Evolutionary conservation across 2,888 invertebrate genomes (phyloP).

Genomic region (Cantharis nigra): DNA sequence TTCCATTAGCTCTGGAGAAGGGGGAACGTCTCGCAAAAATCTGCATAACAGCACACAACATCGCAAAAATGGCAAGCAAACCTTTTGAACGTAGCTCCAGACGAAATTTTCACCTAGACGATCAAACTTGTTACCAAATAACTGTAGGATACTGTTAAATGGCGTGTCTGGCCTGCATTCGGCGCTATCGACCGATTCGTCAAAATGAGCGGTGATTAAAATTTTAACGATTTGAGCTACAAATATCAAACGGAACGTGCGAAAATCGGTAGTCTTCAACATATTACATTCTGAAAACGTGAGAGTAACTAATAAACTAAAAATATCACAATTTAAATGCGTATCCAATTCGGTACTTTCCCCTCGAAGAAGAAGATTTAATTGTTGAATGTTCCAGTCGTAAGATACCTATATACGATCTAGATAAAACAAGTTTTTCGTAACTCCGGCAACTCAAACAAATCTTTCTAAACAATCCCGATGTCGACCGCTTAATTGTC

Average conservation of each 20-base stretch:
- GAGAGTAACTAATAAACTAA: constrained; percentile 71
- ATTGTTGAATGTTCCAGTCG: too few species aligned
- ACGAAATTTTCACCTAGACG: constrained; percentile 47
- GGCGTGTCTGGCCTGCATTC: neutral
- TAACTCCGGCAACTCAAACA: constrained; percentile 63
- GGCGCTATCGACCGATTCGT: constrained; percentile 36
- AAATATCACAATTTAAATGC: constrained; percentile 84
- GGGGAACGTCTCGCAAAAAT: constrained; percentile 85
- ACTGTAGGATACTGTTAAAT: constrained; percentile 40
- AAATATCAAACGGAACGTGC: constrained; percentile 79
- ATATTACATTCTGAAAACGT: constrained; percentile 71
- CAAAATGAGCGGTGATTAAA: constrained; percentile 66
- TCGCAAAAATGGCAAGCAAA: constrained; percentile 80
- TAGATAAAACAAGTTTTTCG: constrained; percentile 46
- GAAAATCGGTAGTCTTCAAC: constrained; percentile 58
- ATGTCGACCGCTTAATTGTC: constrained; percentile 76
- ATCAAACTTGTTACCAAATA: constrained; percentile 53
- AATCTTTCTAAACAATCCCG: constrained; percentile 76
- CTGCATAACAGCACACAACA: constrained; percentile 90
- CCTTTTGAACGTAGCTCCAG: constrained; percentile 65
- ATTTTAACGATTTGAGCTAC: constrained; percentile 81
- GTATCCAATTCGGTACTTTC: constrained; percentile 26
- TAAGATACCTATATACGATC: too few species aligned
- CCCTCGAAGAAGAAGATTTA: too few species aligned
- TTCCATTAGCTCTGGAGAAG: constrained; percentile 72